These are phyloP conservation scores for Intellagama lesueurii DNA, from an alignment of 2,797 vertebrate genomes.

Conservation along the genomic window DNA sequence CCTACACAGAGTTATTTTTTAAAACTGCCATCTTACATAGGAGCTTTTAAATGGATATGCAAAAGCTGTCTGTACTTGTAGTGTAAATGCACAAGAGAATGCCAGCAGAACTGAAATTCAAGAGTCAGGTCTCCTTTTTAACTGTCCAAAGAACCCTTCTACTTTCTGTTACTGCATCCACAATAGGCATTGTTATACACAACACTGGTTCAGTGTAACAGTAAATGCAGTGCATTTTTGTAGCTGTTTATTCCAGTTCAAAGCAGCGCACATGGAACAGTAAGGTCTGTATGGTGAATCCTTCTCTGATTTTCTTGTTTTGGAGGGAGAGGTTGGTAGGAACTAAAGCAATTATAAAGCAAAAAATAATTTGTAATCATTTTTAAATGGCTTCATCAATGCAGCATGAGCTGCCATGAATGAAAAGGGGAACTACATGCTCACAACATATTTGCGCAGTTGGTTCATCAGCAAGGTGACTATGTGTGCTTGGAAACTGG, in stretches of 20 bases:
- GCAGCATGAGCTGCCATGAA: not conserved
- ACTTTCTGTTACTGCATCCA: not conserved
- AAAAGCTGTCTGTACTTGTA: not conserved
- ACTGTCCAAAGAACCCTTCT: not conserved
- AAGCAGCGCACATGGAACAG: not conserved
- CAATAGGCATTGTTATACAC: not conserved
- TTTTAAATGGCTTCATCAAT: not conserved
- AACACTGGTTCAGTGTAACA: not conserved
- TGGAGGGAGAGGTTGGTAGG: not conserved
- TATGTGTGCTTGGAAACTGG: no score
- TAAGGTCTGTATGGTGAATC: not conserved
- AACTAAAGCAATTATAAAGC: not conserved
- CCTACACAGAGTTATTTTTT: not conserved
- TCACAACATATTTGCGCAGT: not conserved
- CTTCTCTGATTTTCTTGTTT: not conserved
- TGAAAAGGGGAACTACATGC: not conserved
- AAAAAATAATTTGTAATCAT: not conserved
- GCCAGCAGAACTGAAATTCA: not conserved
- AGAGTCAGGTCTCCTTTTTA: no score
- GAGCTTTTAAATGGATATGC: not conserved
- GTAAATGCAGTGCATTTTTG: not conserved
- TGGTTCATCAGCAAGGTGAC: not conserved
- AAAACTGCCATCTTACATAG: not conserved
- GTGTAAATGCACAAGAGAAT: not conserved
- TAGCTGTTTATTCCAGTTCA: not conserved